phyloP scores from a whole-genome alignment of 2,113 vertebrate genomes.

The Malurus alboscapulatus region DNA sequence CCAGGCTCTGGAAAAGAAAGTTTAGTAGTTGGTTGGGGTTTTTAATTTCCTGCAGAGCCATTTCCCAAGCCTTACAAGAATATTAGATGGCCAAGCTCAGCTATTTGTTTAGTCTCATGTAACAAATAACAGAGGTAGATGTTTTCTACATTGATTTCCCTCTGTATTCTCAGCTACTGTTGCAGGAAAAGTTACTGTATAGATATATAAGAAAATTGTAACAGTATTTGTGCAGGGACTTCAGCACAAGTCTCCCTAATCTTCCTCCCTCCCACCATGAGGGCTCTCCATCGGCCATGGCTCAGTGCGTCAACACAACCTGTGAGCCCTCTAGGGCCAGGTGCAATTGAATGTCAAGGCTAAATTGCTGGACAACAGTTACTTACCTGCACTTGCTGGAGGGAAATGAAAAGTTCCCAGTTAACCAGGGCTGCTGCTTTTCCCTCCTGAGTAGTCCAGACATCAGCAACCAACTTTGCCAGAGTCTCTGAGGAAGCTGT shows the following conservation, averaged over 20 bases:
- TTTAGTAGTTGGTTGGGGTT: neutral
- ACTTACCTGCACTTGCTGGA: constrained; percentile 89
- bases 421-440: constrained; percentile 80
- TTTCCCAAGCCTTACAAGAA: neutral
- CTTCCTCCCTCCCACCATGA: neutral
- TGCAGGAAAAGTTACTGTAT: neutral
- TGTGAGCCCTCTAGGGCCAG: fast-evolving
- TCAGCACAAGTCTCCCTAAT: neutral
- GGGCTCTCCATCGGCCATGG: neutral
- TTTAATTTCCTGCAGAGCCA: neutral
- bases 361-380: neutral
- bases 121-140: neutral
- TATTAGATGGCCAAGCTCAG: neutral
- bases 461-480: constrained; percentile 71
- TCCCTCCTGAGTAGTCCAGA: constrained; percentile 85
- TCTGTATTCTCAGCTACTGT: neutral
- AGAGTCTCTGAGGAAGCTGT: constrained; percentile 76
- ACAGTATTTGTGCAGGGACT: neutral
- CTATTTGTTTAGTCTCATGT: neutral
- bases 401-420: constrained; percentile 89
- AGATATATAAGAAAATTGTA: neutral
- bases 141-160: neutral
- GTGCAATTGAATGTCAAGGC: neutral
- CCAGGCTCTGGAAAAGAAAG: constrained; percentile 78
- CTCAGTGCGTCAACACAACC: neutral